Evolutionary conservation across 2,113 vertebrate species (phyloP), one percentile per base, ranked within the genome.

Genomic region (Acrocephalus kingi): DNA sequence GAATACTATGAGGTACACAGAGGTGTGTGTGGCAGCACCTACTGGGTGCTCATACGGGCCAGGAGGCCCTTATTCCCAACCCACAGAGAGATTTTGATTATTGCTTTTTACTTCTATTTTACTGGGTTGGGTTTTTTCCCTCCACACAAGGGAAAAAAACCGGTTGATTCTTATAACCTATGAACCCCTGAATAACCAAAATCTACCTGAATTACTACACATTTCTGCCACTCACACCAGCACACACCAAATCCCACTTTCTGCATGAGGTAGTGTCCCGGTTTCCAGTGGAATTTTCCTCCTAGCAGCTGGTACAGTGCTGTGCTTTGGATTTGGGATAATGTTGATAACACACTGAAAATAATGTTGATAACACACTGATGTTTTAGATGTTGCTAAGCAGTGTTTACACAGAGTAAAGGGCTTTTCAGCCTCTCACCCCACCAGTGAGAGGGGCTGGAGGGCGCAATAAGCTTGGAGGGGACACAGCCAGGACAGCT

Each of bases 51-150:
- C 25, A 23, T 4, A 74, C 7, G 48, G 61, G 24, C 54, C 39
- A 82, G 49, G 14, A 77, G 27, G 14, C 9, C 15, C 31, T 77
- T 54, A 37, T 13, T 64, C 19, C 30, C 39, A 61, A 51, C 3
- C 25, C 66, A 24, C 28, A 46, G 8, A 37, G 3, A 59, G 2
- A 41, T 89, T 86, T 16, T 33, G 15, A 35, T 63, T 45, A 62
- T 33, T 54, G 10, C 9, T 58, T 84, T 90, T 71, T 48, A 35
- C 25, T 68, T 77, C 19, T 73, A 0, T 72, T 49, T 18, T 49
- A 39, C 16, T 73, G 30, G 4, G n/a, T 31, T 68, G 17, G 5
- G 3, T 0, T 1, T 12, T 62, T 58, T 35, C 9, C 14, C 22
- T 63, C 18, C 22, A 30, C 17, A 30, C 18, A 71, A 79, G 4